Evolutionary conservation across 2,797 vertebrate genomes (phyloP).

Genomic region (Jordanella pulchra): DNA sequence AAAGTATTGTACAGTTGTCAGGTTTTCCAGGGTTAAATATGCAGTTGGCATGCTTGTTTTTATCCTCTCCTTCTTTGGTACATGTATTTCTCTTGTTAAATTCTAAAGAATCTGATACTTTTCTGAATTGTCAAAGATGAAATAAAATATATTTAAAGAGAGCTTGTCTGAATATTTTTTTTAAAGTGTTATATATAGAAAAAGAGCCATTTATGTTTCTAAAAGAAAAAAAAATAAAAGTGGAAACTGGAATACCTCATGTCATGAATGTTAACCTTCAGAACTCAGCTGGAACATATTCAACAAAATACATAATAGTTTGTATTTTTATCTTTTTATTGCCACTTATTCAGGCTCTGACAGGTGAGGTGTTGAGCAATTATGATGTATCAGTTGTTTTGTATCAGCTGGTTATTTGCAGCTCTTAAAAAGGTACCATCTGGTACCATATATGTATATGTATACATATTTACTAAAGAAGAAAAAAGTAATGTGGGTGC

Average conservation of each 20-base stretch:
- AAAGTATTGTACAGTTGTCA: slow-evolving; percentile 39
- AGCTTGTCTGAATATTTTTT: slow-evolving; percentile 38
- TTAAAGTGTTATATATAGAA: slow-evolving; percentile 65
- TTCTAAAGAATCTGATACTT: slow-evolving; percentile 47
- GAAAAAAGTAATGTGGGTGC: no score
- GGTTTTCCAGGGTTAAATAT: slow-evolving; percentile 53
- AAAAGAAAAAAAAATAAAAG: slow-evolving; percentile 49
- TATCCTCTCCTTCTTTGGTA: slow-evolving; percentile 35
- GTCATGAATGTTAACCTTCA: slow-evolving; percentile 5
- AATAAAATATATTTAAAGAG: slow-evolving; percentile 56
- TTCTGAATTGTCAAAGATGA: slow-evolving; percentile 53
- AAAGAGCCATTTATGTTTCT: slow-evolving; percentile 73
- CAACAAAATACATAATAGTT: background rate
- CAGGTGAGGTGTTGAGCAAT: slow-evolving; percentile 24
- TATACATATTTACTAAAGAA: no score
- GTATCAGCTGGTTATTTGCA: slow-evolving; percentile 25
- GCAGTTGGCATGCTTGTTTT: slow-evolving; percentile 68
- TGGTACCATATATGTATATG: no score
- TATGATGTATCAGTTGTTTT: slow-evolving; percentile 28
- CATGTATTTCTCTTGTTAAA: slow-evolving; percentile 37
- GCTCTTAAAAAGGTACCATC: slow-evolving; percentile 20
- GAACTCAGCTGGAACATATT: background rate
- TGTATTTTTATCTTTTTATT: slow-evolving; percentile 30
- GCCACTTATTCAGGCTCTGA: slow-evolving; percentile 16
- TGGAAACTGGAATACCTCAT: slow-evolving; percentile 13